Evolutionary conservation across 2,113 vertebrate genomes (phyloP).

Genomic region (Emberiza fucata): DNA sequence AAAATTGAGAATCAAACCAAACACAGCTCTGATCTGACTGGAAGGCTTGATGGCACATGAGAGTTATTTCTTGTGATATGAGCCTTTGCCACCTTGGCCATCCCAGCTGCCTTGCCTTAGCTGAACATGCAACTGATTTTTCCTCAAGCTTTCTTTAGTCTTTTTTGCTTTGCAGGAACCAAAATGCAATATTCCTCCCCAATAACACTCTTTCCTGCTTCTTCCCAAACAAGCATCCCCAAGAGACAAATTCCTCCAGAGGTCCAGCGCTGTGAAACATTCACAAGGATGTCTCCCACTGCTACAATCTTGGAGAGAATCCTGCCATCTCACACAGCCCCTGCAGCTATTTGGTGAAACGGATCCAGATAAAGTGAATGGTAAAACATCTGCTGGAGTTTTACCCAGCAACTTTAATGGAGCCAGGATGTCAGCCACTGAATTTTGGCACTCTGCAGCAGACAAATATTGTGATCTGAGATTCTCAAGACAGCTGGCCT

Average conservation of each 20-base stretch:
- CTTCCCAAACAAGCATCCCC: not conserved
- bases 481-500: constrained; percentile 65
- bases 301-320: constrained; percentile 15
- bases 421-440: constrained; percentile 59
- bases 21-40: not conserved
- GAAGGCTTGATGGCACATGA: not conserved
- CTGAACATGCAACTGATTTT: not conserved
- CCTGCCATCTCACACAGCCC: constrained; percentile 45
- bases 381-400: constrained; percentile 66
- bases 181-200: not conserved
- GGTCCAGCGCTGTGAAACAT: constrained; percentile 20
- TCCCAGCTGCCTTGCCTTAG: not conserved
- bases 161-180: not conserved
- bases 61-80: not conserved
- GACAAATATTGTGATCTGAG: constrained; percentile 59
- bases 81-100: not conserved
- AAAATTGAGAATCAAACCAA: not conserved
- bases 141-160: not conserved
- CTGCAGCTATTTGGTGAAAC: constrained; percentile 54
- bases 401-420: constrained; percentile 56
- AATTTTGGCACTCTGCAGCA: constrained; percentile 54
- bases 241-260: constrained; percentile 15
- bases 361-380: constrained; percentile 52
- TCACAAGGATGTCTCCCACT: constrained; percentile 50
- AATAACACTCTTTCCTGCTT: not conserved